phyloP scores from a whole-genome alignment of 23 tunicate species.

The Oikopleura vanhoeffeni region DNA sequence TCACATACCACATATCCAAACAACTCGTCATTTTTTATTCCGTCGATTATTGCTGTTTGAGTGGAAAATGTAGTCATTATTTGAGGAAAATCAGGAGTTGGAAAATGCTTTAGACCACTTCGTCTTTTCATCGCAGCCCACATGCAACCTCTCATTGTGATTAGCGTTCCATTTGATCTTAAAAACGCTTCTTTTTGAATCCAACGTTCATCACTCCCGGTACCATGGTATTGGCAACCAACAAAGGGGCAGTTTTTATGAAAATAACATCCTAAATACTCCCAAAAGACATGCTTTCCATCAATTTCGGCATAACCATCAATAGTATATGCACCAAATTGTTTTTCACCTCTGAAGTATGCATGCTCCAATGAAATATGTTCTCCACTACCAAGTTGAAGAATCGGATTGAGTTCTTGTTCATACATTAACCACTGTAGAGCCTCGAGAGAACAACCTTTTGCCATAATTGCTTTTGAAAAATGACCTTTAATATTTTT shows the following conservation, averaged over 20 bases:
- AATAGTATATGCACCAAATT: neutral
- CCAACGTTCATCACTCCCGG: too few species aligned
- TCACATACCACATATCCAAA: neutral
- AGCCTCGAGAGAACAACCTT: neutral
- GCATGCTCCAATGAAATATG: neutral
- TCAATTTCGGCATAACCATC: neutral
- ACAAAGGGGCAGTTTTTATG: too few species aligned
- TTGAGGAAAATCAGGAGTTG: too few species aligned
- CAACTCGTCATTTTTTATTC: neutral
- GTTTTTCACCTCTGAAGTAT: neutral
- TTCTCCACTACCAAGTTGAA: neutral
- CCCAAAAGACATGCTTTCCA: neutral
- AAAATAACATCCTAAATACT: neutral
- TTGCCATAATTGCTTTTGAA: neutral
- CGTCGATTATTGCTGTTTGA: too few species aligned
- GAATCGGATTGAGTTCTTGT: neutral
- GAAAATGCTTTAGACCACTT: too few species aligned
- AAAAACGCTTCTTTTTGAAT: too few species aligned
- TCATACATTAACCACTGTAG: neutral
- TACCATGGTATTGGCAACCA: too few species aligned
- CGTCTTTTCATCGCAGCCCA: too few species aligned
- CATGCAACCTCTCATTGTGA: too few species aligned
- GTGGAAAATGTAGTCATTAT: too few species aligned
- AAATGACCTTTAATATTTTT: neutral
- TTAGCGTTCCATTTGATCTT: too few species aligned